Base-by-base conservation (phyloP, 2,797 vertebrate species). In the Gallinago stenura region DNA sequence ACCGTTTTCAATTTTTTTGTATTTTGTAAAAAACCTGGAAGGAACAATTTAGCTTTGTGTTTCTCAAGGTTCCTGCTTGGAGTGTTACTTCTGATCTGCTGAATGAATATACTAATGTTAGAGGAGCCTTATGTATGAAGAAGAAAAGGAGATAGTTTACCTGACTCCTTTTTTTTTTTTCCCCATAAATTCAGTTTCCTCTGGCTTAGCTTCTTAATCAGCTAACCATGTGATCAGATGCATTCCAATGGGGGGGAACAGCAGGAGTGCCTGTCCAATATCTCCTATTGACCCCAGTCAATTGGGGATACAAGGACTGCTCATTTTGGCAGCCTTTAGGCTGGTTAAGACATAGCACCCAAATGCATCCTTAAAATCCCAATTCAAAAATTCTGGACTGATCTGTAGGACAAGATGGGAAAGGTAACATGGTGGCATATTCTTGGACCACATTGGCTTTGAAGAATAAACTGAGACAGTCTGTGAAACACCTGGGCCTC, bases 21-120 rank as follows among this genome's bases (percentile, higher is more conserved):
- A 20, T 80, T 93, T 62, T 81, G 31, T 61, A 46, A 86, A 81
- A 87, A 75, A 66, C 45, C 35, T 85, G 33, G 12, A 95, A 93
- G 25, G 10, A 87, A 20, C 35, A 76, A 7, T 82, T 95, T 64
- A 65, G 21, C 20, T 87, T 75, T 60, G 17, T 86, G 24, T 66
- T 95, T 89, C 56, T 70, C 51, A 33, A 83, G 33, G 62, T 66
- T 7, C 22, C 20, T 50, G 13, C 37, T 50, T 85, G 16, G 10
- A 35, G 10, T 31, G 4, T 70, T 84, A 26, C 54, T 87, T 83
- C 35, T 58, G 58, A 31, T 13, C 53, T 79, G 13, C 14, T 14
- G 17, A 28, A 30, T 53, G 10, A 53, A 9, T 61, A 3, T 51
- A 20, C 61, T 51, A 9, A 48, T 31, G 11, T 65, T 88, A 61